phyloP scores from a whole-genome alignment of 2,888 invertebrate species.

The Acanthosoma haemorrhoidale region DNA sequence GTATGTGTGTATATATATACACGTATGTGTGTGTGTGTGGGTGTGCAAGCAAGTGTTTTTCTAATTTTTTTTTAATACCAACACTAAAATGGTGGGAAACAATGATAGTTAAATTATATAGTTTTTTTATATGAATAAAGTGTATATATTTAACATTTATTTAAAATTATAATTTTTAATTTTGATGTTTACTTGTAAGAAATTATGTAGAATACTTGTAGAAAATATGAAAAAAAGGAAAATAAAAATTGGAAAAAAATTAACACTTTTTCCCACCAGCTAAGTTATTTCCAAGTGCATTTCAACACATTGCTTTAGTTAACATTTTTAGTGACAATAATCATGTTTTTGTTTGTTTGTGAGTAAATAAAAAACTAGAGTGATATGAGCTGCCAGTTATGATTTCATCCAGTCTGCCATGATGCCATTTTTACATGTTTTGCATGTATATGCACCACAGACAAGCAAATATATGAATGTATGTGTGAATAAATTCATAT shows the following conservation, averaged over 20 bases:
- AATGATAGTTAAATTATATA: neutral
- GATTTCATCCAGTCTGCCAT: neutral
- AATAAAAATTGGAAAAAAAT: neutral
- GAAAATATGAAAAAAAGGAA: too few relatives aligned
- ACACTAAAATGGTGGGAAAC: neutral
- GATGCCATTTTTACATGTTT: slow-evolving; percentile 8
- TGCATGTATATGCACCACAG: too few relatives aligned
- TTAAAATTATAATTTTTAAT: neutral
- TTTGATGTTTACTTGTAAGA: too few relatives aligned
- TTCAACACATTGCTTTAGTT: slow-evolving; percentile 20
- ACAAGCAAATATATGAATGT: too few relatives aligned
- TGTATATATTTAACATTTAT: slow-evolving; percentile 12
- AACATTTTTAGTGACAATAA: slow-evolving; percentile 24
- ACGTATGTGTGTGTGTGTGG: too few relatives aligned
- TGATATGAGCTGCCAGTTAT: neutral
- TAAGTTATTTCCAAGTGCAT: neutral
- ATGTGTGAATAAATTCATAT: too few relatives aligned
- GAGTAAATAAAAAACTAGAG: neutral
- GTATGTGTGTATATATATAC: too few relatives aligned
- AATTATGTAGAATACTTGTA: too few relatives aligned
- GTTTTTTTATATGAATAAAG: too few relatives aligned
- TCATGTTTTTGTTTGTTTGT: slow-evolving; percentile 8
- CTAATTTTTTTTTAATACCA: too few relatives aligned
- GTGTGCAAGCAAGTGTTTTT: too few relatives aligned
- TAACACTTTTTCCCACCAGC: too few relatives aligned